phyloP scores from a whole-genome alignment of 2,888 invertebrate genomes.

The Lasioglossum morio region DNA sequence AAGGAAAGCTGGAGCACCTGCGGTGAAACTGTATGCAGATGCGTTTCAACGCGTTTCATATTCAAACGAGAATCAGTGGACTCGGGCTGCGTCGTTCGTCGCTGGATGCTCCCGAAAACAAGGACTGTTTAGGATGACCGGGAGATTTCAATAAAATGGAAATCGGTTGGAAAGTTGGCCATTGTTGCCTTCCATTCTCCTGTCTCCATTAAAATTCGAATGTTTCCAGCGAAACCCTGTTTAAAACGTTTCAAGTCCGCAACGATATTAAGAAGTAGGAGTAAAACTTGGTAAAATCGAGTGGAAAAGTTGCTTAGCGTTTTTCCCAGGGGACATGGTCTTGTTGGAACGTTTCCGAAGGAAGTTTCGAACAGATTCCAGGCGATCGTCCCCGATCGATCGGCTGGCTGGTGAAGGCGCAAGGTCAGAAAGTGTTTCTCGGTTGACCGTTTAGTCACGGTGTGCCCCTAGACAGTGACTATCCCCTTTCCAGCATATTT shows the following conservation, averaged over 20 bases:
- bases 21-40: constrained; percentile 47
- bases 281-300: not conserved
- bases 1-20: constrained; percentile 43
- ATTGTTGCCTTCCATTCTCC: not conserved
- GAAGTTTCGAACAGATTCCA: not conserved
- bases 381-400: not conserved
- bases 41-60: constrained; percentile 37
- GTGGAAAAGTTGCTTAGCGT: not conserved
- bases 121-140: not conserved
- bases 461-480: constrained; percentile 26
- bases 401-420: not conserved
- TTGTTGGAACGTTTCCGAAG: not conserved
- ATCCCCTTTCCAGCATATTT: constrained; percentile 54
- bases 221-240: not conserved
- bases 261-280: not conserved
- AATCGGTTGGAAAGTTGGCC: not conserved
- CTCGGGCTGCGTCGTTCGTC: constrained; percentile 20
- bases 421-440: constrained; percentile 31
- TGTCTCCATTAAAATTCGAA: not conserved
- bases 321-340: not conserved
- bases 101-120: not conserved
- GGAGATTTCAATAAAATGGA: not conserved
- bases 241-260: not conserved
- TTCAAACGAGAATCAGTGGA: constrained; percentile 41
- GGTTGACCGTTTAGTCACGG: constrained; percentile 55